Conservation (phyloP, 2,113 vertebrate species). For the Ictalurus punctatus region DNA sequence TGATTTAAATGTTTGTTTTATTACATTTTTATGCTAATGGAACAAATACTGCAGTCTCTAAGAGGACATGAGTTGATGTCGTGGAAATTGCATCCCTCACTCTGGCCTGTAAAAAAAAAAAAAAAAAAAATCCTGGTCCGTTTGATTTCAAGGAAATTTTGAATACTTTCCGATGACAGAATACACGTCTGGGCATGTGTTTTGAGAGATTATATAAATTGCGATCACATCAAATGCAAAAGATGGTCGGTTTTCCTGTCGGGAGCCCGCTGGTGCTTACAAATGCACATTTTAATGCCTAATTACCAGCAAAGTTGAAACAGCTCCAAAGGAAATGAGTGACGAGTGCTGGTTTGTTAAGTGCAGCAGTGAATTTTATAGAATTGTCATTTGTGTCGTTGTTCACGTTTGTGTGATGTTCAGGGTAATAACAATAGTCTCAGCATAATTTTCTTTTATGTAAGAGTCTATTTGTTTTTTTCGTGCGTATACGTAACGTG, state of each 20-base stretch:
- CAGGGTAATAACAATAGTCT: background rate
- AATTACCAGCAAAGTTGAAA: background rate
- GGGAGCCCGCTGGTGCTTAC: background rate
- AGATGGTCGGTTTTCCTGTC: constrained; percentile 39
- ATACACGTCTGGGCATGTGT: background rate
- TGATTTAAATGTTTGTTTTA: background rate
- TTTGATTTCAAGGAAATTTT: constrained; percentile 30
- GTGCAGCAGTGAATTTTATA: background rate
- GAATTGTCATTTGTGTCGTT: background rate
- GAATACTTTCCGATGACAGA: background rate
- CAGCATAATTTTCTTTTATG: background rate
- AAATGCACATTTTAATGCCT: constrained; percentile 18
- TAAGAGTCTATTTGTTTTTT: background rate
- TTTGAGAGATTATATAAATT: constrained; percentile 40
- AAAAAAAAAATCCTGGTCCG: background rate
- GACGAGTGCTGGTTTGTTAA: background rate
- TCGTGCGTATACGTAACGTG: background rate
- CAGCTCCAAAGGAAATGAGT: background rate
- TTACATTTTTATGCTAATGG: background rate
- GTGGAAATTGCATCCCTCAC: background rate
- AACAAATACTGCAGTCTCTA: background rate
- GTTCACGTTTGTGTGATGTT: background rate
- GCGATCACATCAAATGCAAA: constrained; percentile 36
- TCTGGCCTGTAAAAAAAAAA: background rate
- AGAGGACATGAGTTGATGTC: background rate